Percentiles rank a stretch among this genome's conserved stretches.
These are phyloP conservation scores for Pogonophryne albipinna DNA, from an alignment of 2,797 vertebrate species.

Conservation along the genomic window DNA sequence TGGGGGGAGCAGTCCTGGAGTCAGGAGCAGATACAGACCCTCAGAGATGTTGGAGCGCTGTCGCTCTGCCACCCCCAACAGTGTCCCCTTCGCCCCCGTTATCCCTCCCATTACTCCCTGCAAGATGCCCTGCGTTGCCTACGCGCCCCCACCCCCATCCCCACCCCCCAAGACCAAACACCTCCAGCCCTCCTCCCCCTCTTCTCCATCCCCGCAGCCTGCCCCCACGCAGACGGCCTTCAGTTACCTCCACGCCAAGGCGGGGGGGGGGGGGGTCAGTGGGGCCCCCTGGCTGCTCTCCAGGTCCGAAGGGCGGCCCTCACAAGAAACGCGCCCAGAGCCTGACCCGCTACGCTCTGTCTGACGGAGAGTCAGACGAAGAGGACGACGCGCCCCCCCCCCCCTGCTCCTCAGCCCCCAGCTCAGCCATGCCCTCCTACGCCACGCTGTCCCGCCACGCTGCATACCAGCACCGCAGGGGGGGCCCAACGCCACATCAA, in stretches of 20 bases:
- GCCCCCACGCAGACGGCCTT: conserved; percentile 80
- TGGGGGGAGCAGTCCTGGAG: conserved; percentile 74
- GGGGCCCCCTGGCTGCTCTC: conserved; percentile 33
- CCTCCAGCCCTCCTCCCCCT: conserved; percentile 43
- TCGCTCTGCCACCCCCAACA: conserved; percentile 44
- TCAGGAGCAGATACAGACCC: conserved; percentile 39
- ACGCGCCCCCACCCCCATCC: too few species aligned
- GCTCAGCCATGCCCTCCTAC: conserved; percentile 86
- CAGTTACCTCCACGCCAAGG: conserved; percentile 82
- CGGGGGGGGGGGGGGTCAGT: not conserved
- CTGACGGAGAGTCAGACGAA: conserved; percentile 90
- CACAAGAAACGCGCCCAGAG: conserved; percentile 93
- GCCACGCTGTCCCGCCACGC: too few species aligned
- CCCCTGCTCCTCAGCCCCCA: conserved; percentile 47
- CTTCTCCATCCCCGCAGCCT: conserved; percentile 58
- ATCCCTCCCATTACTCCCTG: conserved; percentile 86
- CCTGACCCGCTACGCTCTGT: conserved; percentile 89
- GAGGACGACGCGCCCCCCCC: conserved; percentile 68
- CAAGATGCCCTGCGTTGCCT: conserved; percentile 86
- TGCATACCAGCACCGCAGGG: conserved; percentile 67
- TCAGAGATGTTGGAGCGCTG: conserved; percentile 75
- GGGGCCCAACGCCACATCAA: conserved; percentile 81
- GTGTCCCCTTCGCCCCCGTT: conserved; percentile 53
- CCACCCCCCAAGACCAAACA: conserved; percentile 80
- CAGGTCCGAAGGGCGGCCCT: conserved; percentile 48